These are phyloP conservation scores for Brachionus paranguensis DNA, from an alignment of 1,140 invertebrate genomes.

Conservation along the genomic window DNA sequence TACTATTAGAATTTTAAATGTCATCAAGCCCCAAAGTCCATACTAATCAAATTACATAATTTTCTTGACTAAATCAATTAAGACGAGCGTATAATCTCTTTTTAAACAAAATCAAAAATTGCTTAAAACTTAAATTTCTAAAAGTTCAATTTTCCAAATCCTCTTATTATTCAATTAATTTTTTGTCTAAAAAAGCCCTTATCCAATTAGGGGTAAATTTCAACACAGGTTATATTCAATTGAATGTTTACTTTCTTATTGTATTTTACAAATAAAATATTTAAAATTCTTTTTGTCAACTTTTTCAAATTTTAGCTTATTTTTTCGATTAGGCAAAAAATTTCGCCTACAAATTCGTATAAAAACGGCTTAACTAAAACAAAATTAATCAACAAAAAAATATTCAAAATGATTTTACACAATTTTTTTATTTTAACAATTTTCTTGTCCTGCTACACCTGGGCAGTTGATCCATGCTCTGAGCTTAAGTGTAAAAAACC, in stretches of 20 bases:
- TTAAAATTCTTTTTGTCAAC: slow-evolving; percentile 25
- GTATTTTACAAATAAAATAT: not conserved
- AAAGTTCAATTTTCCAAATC: slow-evolving; percentile 15
- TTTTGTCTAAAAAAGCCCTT: not conserved
- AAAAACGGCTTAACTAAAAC: not conserved
- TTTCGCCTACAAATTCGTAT: not conserved
- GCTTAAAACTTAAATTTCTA: not conserved
- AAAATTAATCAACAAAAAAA: not conserved
- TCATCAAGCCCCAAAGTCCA: not conserved
- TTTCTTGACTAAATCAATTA: slow-evolving; percentile 28
- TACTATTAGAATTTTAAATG: not conserved
- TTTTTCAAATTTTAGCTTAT: not conserved
- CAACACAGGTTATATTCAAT: slow-evolving; percentile 18
- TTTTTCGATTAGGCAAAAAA: slow-evolving; percentile 10
- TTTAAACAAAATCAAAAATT: slow-evolving; percentile 33
- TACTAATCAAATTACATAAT: slow-evolving; percentile 29
- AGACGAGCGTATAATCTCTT: slow-evolving; percentile 1
- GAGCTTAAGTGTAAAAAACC: slow-evolving; percentile 6
- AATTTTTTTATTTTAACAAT: not conserved
- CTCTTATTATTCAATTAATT: slow-evolving; percentile 30
- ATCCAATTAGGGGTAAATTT: slow-evolving; percentile 17
- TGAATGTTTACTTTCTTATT: slow-evolving; percentile 21
- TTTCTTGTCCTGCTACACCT: not conserved
- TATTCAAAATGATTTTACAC: not conserved
- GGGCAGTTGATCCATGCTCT: not conserved